Base-by-base conservation (phyloP, 2,888 invertebrate genomes). In the Trissoscelio sp. region DNA sequence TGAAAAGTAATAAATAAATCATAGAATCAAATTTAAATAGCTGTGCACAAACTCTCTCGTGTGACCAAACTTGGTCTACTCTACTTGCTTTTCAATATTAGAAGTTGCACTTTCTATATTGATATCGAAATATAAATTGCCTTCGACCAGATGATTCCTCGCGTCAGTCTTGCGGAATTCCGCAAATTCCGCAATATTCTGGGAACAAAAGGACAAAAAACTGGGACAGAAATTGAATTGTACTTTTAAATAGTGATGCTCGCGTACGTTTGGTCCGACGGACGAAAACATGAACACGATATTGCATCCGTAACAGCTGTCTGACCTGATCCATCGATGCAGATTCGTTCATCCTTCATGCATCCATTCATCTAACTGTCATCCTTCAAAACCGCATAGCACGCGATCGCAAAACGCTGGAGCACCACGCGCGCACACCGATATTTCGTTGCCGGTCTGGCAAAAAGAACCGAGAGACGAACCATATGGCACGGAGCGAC, bases 261-360 rank as follows among this genome's bases (percentile, higher is more conserved):
- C 39, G 24, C 58, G 66, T 58, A 58, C 51, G 51, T 51, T 60
- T 39, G 16, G 64, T 60, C 53, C 58, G 37, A 3, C 58, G 64
- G 18, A 46, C 55, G 60, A 69, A 72, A 81, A 60, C 57, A 70
- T 64, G 73, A 67, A 81, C 77, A 73, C 67, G 66, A 77, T 73
- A 81, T 67, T 74, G 82, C 73, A 70, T 48, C 64, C 64, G 78
- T 78, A 74, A 74, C 81, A 81, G 81, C 81, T 81, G 81, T 73
- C 81, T 57, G 78, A 81, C 73, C 81, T 64, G 58, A 70, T 73
- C 73, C 72, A 81, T 81, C 64, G 78, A 81, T 74, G 74, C 74
- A 62, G 81, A 78, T 78, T 58, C 73, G 77, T 72, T 66, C 77
- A 60, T 55, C 64, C 80, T 74, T 48, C 48, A 58, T 79, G 34